These are phyloP conservation scores for Ptychochromis oligacanthus DNA, from an alignment of 2,113 vertebrate species.

Conservation along the genomic window DNA sequence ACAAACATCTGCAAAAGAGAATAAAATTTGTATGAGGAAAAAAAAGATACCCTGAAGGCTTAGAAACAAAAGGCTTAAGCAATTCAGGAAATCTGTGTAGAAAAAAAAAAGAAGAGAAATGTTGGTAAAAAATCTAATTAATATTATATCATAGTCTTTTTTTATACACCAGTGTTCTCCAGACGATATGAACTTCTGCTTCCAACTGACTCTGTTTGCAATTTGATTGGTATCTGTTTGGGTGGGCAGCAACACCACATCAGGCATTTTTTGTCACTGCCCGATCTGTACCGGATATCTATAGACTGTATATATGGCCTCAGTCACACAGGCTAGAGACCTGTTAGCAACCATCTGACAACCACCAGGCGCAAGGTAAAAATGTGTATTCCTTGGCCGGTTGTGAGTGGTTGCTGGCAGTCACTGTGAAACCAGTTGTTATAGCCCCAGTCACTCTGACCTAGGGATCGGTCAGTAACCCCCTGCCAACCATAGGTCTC, in stretches of 20 bases:
- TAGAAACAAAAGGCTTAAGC: background rate
- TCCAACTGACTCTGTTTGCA: background rate
- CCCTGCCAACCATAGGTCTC: background rate
- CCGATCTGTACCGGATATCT: background rate
- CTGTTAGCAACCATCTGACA: background rate
- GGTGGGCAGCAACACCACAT: background rate
- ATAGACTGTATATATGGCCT: background rate
- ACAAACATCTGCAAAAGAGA: background rate
- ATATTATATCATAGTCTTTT: background rate
- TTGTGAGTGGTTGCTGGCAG: background rate
- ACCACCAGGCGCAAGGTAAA: background rate
- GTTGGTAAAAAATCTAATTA: background rate
- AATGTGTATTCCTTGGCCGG: background rate
- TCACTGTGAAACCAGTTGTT: background rate
- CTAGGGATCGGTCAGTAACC: background rate
- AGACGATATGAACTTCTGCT: background rate
- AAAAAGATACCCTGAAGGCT: background rate
- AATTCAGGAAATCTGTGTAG: background rate
- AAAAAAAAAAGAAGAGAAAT: background rate
- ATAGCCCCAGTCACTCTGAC: background rate
- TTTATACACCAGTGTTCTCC: background rate
- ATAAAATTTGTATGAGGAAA: background rate
- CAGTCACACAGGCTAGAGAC: background rate
- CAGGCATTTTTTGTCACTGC: background rate
- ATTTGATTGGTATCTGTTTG: background rate